A percentile compares a stretch with the other conserved stretches of the same genome.
phyloP scores from a whole-genome alignment of 2,797 vertebrate species.

The Sebastes baramenuke region DNA sequence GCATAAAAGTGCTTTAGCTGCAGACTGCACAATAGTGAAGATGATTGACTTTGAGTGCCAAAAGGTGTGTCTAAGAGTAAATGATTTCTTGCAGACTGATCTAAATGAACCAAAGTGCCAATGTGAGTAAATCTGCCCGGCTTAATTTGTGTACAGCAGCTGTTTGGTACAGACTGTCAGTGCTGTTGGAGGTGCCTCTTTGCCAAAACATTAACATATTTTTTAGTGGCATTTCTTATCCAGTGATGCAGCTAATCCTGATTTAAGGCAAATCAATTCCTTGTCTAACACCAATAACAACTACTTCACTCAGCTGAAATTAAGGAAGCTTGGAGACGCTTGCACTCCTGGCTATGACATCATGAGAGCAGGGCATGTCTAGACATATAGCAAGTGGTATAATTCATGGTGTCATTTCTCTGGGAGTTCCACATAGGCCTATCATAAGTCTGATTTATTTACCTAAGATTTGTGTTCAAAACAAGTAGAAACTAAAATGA shows the following conservation, averaged over 20 bases:
- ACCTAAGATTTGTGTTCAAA: neutral
- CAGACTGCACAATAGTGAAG: conserved; percentile 1
- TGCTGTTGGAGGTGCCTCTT: conserved; percentile 8
- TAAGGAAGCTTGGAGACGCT: neutral
- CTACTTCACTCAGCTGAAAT: neutral
- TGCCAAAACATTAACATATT: conserved; percentile 33
- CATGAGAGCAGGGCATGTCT: neutral
- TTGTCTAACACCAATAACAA: conserved; percentile 20
- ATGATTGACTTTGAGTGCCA: conserved; percentile 28
- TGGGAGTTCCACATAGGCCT: neutral
- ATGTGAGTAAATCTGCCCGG: conserved; percentile 3
- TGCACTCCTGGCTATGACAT: neutral
- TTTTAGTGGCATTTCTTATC: conserved; percentile 13
- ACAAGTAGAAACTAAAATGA: neutral
- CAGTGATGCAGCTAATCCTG: conserved; percentile 21
- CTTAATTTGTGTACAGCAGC: conserved; percentile 33
- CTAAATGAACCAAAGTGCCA: conserved; percentile 31
- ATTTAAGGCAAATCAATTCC: conserved; percentile 43
- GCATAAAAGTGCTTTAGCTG: conserved; percentile 33
- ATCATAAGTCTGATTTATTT: neutral
- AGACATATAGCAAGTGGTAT: neutral
- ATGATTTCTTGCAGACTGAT: conserved; percentile 19
- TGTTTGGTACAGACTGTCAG: neutral
- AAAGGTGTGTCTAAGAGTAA: conserved; percentile 31
- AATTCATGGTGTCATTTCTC: neutral